Evolutionary conservation across 37 sponge, comb jelly and placozoan genomes (phyloP).

Genomic region (Chondrosia reniformis): DNA sequence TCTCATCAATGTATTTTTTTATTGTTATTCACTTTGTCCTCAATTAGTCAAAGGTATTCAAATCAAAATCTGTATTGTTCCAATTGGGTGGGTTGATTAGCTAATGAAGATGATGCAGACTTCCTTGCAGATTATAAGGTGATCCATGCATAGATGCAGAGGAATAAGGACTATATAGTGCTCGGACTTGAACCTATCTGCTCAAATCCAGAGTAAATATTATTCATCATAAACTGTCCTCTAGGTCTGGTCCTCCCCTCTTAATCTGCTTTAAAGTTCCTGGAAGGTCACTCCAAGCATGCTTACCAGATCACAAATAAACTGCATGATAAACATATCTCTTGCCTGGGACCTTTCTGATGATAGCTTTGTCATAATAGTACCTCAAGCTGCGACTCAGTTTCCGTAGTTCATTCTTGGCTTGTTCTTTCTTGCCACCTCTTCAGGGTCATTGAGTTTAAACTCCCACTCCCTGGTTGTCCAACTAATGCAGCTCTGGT

Average conservation of each 20-base stretch:
- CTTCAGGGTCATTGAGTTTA: conserved; percentile 91
- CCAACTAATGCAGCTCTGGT: conserved; percentile 91
- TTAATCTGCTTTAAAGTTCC: conserved; percentile 62
- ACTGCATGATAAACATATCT: conserved; percentile 90
- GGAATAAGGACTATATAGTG: background rate
- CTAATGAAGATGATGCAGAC: too few species aligned
- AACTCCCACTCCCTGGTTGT: conserved; percentile 96
- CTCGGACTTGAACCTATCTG: background rate
- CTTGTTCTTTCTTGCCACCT: conserved; percentile 97
- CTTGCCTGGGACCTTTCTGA: conserved; percentile 95
- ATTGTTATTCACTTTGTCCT: too few species aligned
- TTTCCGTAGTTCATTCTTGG: conserved; percentile 98
- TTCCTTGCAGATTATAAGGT: conserved; percentile 8
- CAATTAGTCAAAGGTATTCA: too few species aligned
- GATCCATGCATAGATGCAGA: conserved; percentile 11
- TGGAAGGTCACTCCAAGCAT: conserved; percentile 75
- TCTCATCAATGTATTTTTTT: too few species aligned
- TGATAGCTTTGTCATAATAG: conserved; percentile 98
- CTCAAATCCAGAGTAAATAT: background rate
- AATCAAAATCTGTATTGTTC: too few species aligned
- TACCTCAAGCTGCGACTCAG: conserved; percentile 93
- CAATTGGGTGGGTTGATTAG: too few species aligned
- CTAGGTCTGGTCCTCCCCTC: conserved; percentile 23
- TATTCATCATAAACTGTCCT: background rate
- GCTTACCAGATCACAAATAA: conserved; percentile 88